Conservation (phyloP, 2,888 invertebrate genomes). For the Spodoptera littoralis region DNA sequence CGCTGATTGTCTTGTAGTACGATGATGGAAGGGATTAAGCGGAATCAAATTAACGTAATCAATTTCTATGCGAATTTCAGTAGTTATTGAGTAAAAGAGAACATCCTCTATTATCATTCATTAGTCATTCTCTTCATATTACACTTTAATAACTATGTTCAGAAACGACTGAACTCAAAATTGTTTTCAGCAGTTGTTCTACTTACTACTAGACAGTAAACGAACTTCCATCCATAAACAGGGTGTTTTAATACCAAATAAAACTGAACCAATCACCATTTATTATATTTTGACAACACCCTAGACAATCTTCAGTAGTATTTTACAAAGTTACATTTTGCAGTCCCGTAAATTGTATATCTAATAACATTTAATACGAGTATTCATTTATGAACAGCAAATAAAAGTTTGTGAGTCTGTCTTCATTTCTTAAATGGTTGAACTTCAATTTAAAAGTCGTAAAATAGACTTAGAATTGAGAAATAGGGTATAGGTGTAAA, state of each 20-base stretch:
- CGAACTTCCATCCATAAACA: conserved; percentile 1
- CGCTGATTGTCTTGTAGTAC: too few relatives aligned
- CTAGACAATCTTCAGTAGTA: conserved; percentile 28
- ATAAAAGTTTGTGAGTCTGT: conserved; percentile 51
- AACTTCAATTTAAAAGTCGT: conserved; percentile 55
- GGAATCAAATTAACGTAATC: too few relatives aligned
- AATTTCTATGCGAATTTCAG: too few relatives aligned
- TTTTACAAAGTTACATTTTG: conserved; percentile 41
- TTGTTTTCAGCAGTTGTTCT: too few relatives aligned
- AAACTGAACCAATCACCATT: conserved; percentile 44
- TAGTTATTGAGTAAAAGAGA: too few relatives aligned
- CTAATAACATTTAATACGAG: fast-evolving
- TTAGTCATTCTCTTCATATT: too few relatives aligned
- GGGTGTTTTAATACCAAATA: conserved; percentile 42
- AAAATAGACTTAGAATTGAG: conserved; percentile 51
- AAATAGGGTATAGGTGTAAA: conserved; percentile 47
- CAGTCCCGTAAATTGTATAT: conserved; percentile 17
- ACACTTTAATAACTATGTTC: too few relatives aligned
- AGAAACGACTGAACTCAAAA: too few relatives aligned
- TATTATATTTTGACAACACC: conserved; percentile 46
- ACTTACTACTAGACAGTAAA: background rate
- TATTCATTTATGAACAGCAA: conserved; percentile 17
- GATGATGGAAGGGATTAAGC: too few relatives aligned
- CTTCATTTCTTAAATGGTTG: conserved; percentile 46
- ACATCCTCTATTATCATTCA: too few relatives aligned